Percentiles rank a stretch among this genome's conserved stretches.
Evolutionary conservation across 2,888 invertebrate genomes (phyloP).

Genomic region (Leptinotarsa juncta): DNA sequence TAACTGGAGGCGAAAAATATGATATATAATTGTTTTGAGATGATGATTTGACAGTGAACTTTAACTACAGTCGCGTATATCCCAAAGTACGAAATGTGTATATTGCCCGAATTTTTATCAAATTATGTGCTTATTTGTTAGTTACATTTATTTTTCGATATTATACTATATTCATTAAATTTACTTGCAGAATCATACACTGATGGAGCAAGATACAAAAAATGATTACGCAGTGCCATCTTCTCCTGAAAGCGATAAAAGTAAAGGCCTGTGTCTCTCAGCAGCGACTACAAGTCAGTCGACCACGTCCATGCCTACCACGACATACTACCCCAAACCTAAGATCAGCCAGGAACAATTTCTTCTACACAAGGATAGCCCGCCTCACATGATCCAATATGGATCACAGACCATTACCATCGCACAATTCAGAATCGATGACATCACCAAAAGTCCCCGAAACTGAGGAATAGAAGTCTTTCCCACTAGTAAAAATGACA

Average conservation of each 20-base stretch:
- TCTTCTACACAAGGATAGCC: too few relatives aligned
- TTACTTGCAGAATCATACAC: conserved; percentile 71
- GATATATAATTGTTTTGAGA: not conserved
- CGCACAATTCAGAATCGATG: not conserved
- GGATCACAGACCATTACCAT: too few relatives aligned
- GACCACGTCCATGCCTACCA: conserved; percentile 42
- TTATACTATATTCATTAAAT: not conserved
- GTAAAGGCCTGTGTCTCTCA: conserved; percentile 46
- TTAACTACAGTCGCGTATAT: not conserved
- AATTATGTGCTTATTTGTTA: not conserved
- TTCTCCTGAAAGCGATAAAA: conserved; percentile 70
- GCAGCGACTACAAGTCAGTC: conserved; percentile 33
- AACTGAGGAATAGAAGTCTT: conserved; percentile 46
- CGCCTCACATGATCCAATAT: too few relatives aligned
- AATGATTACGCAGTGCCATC: conserved; percentile 73
- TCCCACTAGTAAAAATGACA: conserved; percentile 54
- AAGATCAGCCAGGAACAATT: conserved; percentile 54
- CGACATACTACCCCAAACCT: conserved; percentile 61
- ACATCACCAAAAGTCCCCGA: conserved; percentile 45
- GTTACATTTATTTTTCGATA: too few relatives aligned
- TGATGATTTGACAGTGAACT: not conserved
- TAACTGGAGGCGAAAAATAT: conserved; percentile 1
- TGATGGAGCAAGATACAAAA: conserved; percentile 62
- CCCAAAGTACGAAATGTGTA: not conserved
- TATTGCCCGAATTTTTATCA: conserved; percentile 33